phyloP scores from a whole-genome alignment of 2,113 vertebrate genomes.

The Triplophysa tibetana region DNA sequence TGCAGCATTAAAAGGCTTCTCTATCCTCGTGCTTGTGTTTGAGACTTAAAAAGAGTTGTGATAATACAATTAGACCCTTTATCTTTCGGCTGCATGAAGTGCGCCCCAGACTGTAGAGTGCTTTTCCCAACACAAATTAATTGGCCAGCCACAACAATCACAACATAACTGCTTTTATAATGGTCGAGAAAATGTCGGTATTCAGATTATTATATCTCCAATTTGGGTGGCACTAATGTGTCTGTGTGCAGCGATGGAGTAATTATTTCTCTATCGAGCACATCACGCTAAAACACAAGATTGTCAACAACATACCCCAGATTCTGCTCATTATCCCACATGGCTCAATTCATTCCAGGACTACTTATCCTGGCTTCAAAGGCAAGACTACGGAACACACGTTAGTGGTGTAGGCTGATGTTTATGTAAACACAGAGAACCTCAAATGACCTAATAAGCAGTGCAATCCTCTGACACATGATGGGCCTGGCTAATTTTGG shows the following conservation, averaged over 20 bases:
- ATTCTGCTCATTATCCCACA: slow-evolving; percentile 29
- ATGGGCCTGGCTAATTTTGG: neutral
- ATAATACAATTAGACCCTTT: slow-evolving; percentile 52
- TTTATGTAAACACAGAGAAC: slow-evolving; percentile 45
- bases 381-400: slow-evolving; percentile 3
- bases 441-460: slow-evolving; percentile 36
- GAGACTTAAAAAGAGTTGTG: slow-evolving; percentile 38
- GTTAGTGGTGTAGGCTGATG: neutral
- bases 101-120: slow-evolving; percentile 38
- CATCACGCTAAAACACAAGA: slow-evolving; percentile 29
- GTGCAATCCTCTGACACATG: neutral
- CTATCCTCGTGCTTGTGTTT: slow-evolving; percentile 24
- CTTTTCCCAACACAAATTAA: slow-evolving; percentile 44
- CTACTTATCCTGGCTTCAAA: slow-evolving; percentile 47
- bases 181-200: neutral
- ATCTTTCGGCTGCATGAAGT: slow-evolving; percentile 45
- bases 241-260: slow-evolving; percentile 25
- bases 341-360: slow-evolving; percentile 41
- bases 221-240: slow-evolving; percentile 32
- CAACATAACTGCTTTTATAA: slow-evolving; percentile 42
- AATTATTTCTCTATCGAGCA: slow-evolving; percentile 38
- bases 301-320: slow-evolving; percentile 21
- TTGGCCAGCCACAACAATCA: slow-evolving; percentile 39
- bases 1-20: slow-evolving; percentile 22
- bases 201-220: slow-evolving; percentile 33